These are phyloP conservation scores for Ambastaia sidthimunki DNA, from an alignment of 2,797 vertebrate genomes.

Conservation along the genomic window DNA sequence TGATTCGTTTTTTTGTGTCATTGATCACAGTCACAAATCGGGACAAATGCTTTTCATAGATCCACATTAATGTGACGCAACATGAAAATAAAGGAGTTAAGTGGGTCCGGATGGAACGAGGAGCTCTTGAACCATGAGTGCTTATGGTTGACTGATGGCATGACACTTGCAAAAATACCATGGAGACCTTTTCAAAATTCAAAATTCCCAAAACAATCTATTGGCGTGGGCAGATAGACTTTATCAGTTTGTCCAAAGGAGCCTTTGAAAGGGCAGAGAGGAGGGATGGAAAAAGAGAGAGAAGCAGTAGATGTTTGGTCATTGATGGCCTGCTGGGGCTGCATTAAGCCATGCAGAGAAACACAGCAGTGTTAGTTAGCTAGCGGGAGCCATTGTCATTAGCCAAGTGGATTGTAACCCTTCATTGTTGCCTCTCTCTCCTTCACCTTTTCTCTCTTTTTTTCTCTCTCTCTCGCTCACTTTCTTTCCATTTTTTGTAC, in stretches of 20 bases:
- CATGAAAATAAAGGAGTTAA: conserved; percentile 27
- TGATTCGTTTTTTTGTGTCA: conserved; percentile 11
- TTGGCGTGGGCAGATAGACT: conserved; percentile 63
- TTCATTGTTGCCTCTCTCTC: neutral
- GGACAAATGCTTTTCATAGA: conserved; percentile 25
- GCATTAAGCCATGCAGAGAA: conserved; percentile 40
- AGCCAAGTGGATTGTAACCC: neutral
- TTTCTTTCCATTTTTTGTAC: no score
- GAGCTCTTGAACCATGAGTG: conserved; percentile 47
- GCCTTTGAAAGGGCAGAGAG: conserved; percentile 71
- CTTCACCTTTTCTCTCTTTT: neutral
- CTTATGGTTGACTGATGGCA: conserved; percentile 60
- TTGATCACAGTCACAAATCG: conserved; percentile 33
- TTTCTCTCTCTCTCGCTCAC: neutral
- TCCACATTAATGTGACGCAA: neutral
- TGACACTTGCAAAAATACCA: conserved; percentile 63
- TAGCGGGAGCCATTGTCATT: conserved; percentile 59
- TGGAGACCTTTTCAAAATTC: conserved; percentile 74
- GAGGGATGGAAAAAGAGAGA: conserved; percentile 58
- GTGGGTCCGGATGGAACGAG: conserved; percentile 43
- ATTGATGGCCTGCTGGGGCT: conserved; percentile 3
- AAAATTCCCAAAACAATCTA: conserved; percentile 69
- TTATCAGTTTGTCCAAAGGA: conserved; percentile 68
- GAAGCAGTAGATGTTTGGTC: conserved; percentile 29
- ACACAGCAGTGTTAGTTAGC: conserved; percentile 60